A percentile compares a stretch with the other conserved stretches of the same genome.
Conservation (phyloP, 2,888 invertebrate species). For the Noctua fimbriata region DNA sequence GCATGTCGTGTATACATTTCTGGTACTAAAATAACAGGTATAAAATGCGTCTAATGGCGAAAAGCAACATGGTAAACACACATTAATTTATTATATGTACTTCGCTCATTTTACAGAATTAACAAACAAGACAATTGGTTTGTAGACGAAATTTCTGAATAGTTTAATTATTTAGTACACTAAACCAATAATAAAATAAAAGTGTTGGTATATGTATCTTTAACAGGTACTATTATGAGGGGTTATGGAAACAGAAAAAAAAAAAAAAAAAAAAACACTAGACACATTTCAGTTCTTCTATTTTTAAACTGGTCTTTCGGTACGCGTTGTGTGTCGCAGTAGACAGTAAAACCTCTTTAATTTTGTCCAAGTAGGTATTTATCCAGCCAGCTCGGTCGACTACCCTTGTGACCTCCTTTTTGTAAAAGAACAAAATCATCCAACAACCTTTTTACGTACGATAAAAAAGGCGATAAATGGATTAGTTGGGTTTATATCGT, state of each 20-base stretch:
- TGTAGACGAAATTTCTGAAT: neutral
- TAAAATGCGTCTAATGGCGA: neutral
- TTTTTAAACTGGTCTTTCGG: neutral
- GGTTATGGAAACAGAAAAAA: too few species aligned
- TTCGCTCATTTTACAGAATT: neutral
- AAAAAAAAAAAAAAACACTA: neutral
- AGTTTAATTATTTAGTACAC: neutral
- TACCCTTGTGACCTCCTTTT: slow-evolving; percentile 47
- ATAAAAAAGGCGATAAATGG: slow-evolving; percentile 28
- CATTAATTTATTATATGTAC: neutral
- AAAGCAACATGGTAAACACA: neutral
- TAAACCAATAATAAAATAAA: neutral
- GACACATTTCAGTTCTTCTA: neutral
- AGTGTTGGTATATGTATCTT: neutral
- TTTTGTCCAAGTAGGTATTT: neutral
- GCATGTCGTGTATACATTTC: neutral
- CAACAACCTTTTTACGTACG: slow-evolving; percentile 34
- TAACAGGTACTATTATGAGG: neutral
- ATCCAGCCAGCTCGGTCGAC: slow-evolving; percentile 10
- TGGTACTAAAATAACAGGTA: slow-evolving; percentile 3
- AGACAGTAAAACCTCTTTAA: neutral
- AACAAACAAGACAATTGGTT: neutral
- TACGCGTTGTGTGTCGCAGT: too few species aligned
- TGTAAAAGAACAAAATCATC: slow-evolving; percentile 33
- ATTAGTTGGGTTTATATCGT: slow-evolving; percentile 13